Percentiles rank a stretch among this genome's conserved stretches.
phyloP scores from a whole-genome alignment of 1,140 invertebrate species.

The Drosophila ananassae region DNA sequence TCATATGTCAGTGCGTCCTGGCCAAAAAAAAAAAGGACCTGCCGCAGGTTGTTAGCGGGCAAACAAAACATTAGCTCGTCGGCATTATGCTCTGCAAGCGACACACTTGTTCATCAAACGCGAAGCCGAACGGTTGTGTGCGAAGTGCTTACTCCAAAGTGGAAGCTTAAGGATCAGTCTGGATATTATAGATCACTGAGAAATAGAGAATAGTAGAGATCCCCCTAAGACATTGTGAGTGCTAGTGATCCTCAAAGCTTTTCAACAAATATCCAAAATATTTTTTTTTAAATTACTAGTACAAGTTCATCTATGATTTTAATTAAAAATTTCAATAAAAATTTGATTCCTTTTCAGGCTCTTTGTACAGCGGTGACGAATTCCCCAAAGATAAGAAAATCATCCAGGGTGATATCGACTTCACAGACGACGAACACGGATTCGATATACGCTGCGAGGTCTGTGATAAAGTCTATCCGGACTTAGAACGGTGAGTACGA shows the following conservation, averaged over 20 bases:
- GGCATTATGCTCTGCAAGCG: constrained; percentile 62
- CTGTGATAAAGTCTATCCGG: constrained; percentile 89
- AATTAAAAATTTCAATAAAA: too few species aligned
- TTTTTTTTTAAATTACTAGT: too few species aligned
- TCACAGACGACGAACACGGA: constrained; percentile 86
- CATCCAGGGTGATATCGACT: constrained; percentile 84
- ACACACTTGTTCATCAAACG: constrained; percentile 81
- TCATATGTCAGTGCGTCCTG: constrained; percentile 78
- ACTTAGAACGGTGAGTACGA: constrained; percentile 89
- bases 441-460: constrained; percentile 87
- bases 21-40: constrained; percentile 62
- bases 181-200: constrained; percentile 5
- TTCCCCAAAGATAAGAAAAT: constrained; percentile 63
- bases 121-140: constrained; percentile 76
- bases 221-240: constrained; percentile 16
- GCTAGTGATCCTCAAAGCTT: not conserved
- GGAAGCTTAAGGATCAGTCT: constrained; percentile 17
- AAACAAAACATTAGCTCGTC: constrained; percentile 80
- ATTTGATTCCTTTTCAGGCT: constrained; percentile 84
- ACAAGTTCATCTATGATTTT: too few species aligned
- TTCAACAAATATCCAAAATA: too few species aligned
- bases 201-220: constrained; percentile 7
- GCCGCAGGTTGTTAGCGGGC: constrained; percentile 78
- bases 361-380: constrained; percentile 88
- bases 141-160: constrained; percentile 53